phyloP scores from a whole-genome alignment of 2,113 vertebrate genomes.

The Stegostoma tigrinum region DNA sequence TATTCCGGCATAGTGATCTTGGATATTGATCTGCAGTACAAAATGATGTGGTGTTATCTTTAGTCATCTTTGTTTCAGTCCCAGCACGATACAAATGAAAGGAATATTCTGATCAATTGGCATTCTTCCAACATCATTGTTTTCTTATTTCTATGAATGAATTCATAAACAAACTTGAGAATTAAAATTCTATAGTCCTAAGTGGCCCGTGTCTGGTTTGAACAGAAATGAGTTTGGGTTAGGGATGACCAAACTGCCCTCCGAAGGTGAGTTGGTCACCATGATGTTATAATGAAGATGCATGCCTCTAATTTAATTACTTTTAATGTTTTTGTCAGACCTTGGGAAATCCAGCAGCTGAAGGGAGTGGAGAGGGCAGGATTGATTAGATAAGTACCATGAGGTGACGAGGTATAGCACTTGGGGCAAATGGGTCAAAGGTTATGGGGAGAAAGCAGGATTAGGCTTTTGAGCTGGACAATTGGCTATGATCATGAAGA shows the following conservation, averaged over 20 bases:
- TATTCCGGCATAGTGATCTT: not conserved
- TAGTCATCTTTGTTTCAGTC: not conserved
- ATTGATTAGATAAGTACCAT: not conserved
- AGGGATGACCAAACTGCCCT: too few relatives aligned
- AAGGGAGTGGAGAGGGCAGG: not conserved
- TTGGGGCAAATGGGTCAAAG: too few relatives aligned
- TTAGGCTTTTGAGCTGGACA: too few relatives aligned
- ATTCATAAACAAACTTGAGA: not conserved
- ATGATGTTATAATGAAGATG: not conserved
- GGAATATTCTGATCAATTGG: not conserved
- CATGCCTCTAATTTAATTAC: not conserved
- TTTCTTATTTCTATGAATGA: not conserved
- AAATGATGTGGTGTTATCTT: not conserved
- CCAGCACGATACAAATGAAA: not conserved
- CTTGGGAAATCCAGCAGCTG: not conserved
- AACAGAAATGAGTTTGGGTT: not conserved
- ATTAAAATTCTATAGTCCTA: not conserved
- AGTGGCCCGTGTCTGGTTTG: not conserved
- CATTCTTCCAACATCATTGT: too few relatives aligned
- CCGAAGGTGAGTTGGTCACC: not conserved
- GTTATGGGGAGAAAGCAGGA: too few relatives aligned
- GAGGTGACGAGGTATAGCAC: too few relatives aligned
- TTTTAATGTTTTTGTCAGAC: not conserved
- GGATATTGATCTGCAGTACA: not conserved
- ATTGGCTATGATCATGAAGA: too few relatives aligned